Percentiles rank a stretch among this genome's conserved stretches.
Conservation (phyloP, 2,113 vertebrate genomes). For the Paratilapia polleni region DNA sequence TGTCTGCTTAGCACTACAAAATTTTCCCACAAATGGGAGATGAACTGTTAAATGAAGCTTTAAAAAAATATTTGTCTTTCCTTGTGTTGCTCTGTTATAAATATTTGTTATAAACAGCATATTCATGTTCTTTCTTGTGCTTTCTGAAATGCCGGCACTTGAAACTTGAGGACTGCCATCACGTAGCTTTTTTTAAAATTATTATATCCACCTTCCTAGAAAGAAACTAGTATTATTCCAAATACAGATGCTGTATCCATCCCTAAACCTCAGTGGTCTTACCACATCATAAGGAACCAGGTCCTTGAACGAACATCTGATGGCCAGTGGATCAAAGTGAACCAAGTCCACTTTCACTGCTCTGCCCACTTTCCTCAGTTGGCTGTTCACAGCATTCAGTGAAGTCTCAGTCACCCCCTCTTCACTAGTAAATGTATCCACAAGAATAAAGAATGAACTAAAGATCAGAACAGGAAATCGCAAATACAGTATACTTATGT, state of each 20-base stretch:
- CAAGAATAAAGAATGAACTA: background rate
- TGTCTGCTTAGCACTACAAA: too few relatives aligned
- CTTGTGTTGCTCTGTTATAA: background rate
- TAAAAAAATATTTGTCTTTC: background rate
- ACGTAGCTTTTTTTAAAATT: background rate
- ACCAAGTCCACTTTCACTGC: constrained; percentile 67
- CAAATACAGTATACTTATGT: background rate
- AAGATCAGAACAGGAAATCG: background rate
- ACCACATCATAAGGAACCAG: constrained; percentile 88
- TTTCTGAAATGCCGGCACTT: background rate
- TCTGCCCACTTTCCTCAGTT: constrained; percentile 79
- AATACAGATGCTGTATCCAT: background rate
- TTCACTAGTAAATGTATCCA: constrained; percentile 32
- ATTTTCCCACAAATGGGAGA: too few relatives aligned
- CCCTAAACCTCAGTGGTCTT: constrained; percentile 48
- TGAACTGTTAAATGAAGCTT: background rate
- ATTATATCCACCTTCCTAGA: background rate
- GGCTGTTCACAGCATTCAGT: constrained; percentile 59
- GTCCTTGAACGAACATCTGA: constrained; percentile 88
- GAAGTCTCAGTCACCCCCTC: background rate
- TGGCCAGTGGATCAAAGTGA: constrained; percentile 81
- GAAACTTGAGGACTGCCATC: background rate
- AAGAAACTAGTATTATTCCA: background rate
- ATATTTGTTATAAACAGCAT: background rate
- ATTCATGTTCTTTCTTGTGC: background rate